A percentile compares a stretch with the other conserved stretches of the same genome.
Conservation (phyloP, 2,797 vertebrate genomes). For the Anabas testudineus region DNA sequence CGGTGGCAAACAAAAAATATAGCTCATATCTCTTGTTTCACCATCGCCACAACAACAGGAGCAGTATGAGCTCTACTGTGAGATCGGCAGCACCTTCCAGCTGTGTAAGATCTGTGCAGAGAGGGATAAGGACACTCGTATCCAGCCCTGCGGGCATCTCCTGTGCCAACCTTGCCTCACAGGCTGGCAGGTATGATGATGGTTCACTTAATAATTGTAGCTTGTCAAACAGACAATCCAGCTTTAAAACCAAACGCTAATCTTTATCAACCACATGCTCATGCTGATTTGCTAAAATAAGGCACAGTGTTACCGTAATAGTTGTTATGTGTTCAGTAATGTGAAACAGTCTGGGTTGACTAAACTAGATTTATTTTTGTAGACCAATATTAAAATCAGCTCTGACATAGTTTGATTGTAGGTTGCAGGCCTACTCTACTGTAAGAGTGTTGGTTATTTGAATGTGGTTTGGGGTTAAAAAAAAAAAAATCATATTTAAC, state of each 20-base stretch:
- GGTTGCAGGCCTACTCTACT: neutral
- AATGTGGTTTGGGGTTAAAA: slow-evolving; percentile 47
- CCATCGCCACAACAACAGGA: slow-evolving; percentile 79
- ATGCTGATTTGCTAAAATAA: neutral
- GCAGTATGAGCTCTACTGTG: slow-evolving; percentile 90
- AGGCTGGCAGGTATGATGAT: slow-evolving; percentile 87
- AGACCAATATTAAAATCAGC: neutral
- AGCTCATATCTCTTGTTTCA: slow-evolving; percentile 5
- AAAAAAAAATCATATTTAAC: slow-evolving; percentile 11
- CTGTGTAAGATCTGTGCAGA: slow-evolving; percentile 92
- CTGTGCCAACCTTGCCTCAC: slow-evolving; percentile 87
- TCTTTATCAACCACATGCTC: neutral
- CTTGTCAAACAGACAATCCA: neutral
- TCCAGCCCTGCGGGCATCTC: slow-evolving; percentile 91
- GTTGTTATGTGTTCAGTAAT: slow-evolving; percentile 8
- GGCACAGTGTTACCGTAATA: slow-evolving; percentile 10
- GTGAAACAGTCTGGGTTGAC: slow-evolving; percentile 28
- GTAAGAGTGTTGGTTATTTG: slow-evolving; percentile 36
- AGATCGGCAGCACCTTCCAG: slow-evolving; percentile 91
- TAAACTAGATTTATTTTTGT: slow-evolving; percentile 26
- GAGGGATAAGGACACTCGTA: slow-evolving; percentile 87
- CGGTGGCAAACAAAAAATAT: slow-evolving; percentile 11
- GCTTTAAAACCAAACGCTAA: neutral
- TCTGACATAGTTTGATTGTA: slow-evolving; percentile 2
- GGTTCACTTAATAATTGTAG: neutral